A percentile compares a stretch with the other conserved stretches of the same genome.
phyloP scores from a whole-genome alignment of 2,888 invertebrate species.

The Philhelius pedissequus region DNA sequence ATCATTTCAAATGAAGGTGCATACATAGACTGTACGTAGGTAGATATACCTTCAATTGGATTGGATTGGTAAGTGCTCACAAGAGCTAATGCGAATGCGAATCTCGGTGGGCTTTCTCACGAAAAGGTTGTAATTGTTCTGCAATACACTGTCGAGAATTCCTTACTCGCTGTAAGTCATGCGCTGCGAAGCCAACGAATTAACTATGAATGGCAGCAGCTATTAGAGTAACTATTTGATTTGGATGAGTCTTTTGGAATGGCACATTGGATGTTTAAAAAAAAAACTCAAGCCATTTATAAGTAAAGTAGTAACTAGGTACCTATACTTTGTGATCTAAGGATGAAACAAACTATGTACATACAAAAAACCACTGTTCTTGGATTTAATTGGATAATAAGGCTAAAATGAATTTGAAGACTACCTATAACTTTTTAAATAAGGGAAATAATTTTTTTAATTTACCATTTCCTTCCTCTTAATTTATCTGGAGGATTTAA shows the following conservation, averaged over 20 bases:
- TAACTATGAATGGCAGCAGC: not conserved
- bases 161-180: not conserved
- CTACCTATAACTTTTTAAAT: not conserved
- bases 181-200: not conserved
- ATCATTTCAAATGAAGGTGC: slow-evolving; percentile 28
- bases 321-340: not conserved
- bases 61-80: slow-evolving; percentile 22
- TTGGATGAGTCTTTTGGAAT: not conserved
- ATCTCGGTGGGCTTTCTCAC: slow-evolving; percentile 52
- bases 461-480: not conserved
- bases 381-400: not conserved
- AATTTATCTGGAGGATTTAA: not conserved
- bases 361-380: not conserved
- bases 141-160: slow-evolving; percentile 26
- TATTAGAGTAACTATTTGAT: not conserved
- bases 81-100: not conserved
- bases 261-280: not conserved
- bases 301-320: not conserved
- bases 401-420: not conserved
- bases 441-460: not conserved
- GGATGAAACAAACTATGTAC: not conserved
- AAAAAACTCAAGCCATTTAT: not conserved
- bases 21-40: not conserved
- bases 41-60: slow-evolving; percentile 12
- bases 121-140: slow-evolving; percentile 20